phyloP scores from a whole-genome alignment of 2,888 invertebrate species.

The Caenorhabditis sp. region DNA sequence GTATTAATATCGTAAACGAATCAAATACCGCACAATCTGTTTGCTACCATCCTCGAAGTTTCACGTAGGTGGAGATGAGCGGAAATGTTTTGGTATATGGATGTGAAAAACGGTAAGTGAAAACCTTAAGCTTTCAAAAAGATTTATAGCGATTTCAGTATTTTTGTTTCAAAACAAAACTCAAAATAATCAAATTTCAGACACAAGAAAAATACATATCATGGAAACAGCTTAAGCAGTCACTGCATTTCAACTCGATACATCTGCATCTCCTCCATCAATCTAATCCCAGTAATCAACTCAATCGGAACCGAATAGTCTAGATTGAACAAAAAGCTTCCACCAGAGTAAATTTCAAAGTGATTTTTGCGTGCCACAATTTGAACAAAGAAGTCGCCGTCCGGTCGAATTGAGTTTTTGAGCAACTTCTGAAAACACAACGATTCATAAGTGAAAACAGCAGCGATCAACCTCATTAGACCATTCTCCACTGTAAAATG shows the following conservation, averaged over 20 bases:
- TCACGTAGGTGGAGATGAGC: conserved; percentile 1
- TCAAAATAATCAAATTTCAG: background rate
- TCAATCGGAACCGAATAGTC: conserved; percentile 17
- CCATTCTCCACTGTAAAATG: conserved; percentile 24
- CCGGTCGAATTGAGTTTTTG: conserved; percentile 19
- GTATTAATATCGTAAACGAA: conserved; percentile 52
- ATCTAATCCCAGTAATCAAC: conserved; percentile 22
- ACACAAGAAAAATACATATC: background rate
- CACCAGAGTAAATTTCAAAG: conserved; percentile 24
- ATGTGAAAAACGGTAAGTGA: background rate
- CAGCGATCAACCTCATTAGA: conserved; percentile 38
- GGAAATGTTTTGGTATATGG: background rate
- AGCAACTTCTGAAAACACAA: background rate
- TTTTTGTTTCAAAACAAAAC: no score
- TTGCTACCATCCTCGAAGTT: conserved; percentile 9
- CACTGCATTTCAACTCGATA: conserved; percentile 22
- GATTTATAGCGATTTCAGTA: no score
- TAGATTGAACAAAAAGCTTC: conserved; percentile 10
- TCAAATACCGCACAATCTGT: conserved; percentile 42
- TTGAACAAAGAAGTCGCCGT: conserved; percentile 33
- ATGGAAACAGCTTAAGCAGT: background rate
- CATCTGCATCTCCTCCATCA: conserved; percentile 35
- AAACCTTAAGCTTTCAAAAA: no score
- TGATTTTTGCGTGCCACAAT: background rate
- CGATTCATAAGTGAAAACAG: background rate